Conservation (phyloP, 2,113 vertebrate genomes). For the Xiphophorus hellerii region DNA sequence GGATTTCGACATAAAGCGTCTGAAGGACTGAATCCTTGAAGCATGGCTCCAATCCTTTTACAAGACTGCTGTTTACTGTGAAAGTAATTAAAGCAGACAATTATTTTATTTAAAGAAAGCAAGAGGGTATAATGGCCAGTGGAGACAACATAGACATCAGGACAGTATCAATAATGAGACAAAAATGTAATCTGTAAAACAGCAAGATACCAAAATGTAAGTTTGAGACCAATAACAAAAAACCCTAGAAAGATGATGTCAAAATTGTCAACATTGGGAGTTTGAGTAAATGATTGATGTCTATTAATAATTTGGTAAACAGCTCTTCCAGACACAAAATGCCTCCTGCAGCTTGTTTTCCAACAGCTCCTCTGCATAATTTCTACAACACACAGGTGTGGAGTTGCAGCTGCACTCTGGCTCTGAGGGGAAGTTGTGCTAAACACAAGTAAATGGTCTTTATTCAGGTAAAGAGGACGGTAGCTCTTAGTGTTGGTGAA, state of each 20-base stretch:
- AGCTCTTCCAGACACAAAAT: neutral
- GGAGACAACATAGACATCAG: neutral
- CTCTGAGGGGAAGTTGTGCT: neutral
- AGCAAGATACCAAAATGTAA: no score
- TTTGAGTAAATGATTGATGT: neutral
- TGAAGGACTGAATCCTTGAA: neutral
- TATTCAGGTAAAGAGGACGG: neutral
- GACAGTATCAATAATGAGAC: no score
- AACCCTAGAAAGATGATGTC: neutral
- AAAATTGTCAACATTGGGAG: neutral
- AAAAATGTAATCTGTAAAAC: no score
- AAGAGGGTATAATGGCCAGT: neutral
- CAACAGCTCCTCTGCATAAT: neutral
- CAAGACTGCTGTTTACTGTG: neutral
- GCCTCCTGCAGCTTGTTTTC: neutral
- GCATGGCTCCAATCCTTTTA: neutral
- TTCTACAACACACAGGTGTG: neutral
- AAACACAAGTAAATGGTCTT: neutral
- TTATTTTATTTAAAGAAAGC: neutral
- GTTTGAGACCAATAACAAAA: neutral
- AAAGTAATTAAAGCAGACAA: neutral
- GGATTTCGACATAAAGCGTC: neutral
- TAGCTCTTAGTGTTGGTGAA: neutral
- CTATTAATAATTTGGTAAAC: neutral
- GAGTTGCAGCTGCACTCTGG: neutral